phyloP scores from a whole-genome alignment of 2,888 invertebrate species.

The Ceraclea dissimilis region DNA sequence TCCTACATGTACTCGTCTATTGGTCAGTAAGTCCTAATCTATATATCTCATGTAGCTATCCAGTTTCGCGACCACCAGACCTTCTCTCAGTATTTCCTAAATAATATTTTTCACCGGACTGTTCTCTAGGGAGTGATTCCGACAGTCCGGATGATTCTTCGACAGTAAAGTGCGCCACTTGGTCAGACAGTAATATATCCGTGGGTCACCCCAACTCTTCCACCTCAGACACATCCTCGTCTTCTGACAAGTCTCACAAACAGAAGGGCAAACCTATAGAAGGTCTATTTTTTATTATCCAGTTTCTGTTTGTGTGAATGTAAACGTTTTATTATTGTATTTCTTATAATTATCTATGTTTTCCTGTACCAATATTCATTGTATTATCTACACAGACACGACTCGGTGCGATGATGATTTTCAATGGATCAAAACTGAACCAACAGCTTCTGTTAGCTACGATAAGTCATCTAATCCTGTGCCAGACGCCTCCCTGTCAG shows the following conservation, averaged over 20 bases:
- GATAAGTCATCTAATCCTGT: slow-evolving; percentile 33
- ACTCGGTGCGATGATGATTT: slow-evolving; percentile 60
- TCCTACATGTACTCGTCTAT: slow-evolving; percentile 50
- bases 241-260: slow-evolving; percentile 16
- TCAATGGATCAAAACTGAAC: slow-evolving; percentile 53
- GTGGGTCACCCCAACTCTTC: slow-evolving; percentile 40
- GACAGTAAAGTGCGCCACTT: slow-evolving; percentile 50
- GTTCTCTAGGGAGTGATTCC: slow-evolving; percentile 39
- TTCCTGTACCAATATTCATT: not conserved
- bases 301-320: slow-evolving; percentile 9
- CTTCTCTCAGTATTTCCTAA: not conserved
- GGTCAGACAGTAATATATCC: slow-evolving; percentile 41
- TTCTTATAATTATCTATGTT: not conserved
- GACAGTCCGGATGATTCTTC: slow-evolving; percentile 52
- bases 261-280: slow-evolving; percentile 13
- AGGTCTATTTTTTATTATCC: slow-evolving; percentile 20
- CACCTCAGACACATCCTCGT: slow-evolving; percentile 21
- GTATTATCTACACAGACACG: slow-evolving; percentile 37
- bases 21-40: slow-evolving; percentile 36
- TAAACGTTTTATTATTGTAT: not conserved
- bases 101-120: slow-evolving; percentile 18
- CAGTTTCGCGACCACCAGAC: not conserved
- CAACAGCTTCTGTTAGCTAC: slow-evolving; percentile 23
- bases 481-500: slow-evolving; percentile 27
- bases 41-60: not conserved